Percentiles rank a stretch among this genome's conserved stretches.
phyloP scores from a whole-genome alignment of 1,140 invertebrate species.

The Centruroides sculpturatus region DNA sequence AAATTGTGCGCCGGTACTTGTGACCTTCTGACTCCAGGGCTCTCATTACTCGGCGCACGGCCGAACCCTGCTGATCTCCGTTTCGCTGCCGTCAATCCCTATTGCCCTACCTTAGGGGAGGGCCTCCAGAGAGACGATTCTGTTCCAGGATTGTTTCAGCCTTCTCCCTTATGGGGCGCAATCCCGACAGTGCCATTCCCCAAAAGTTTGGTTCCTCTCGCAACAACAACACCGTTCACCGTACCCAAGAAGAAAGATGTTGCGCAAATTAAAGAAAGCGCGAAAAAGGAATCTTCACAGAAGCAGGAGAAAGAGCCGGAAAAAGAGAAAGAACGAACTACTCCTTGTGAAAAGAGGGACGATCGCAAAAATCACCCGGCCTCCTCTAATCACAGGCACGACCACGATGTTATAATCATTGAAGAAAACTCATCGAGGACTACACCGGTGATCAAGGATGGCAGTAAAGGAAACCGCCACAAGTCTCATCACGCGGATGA shows the following conservation, averaged over 20 bases:
- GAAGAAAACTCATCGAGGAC: neutral
- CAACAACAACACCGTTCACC: constrained; percentile 9
- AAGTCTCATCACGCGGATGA: constrained; percentile 3
- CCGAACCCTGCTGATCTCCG: constrained; percentile 1
- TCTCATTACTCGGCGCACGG: constrained; percentile 10
- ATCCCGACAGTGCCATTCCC: too few species aligned
- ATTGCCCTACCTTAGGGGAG: neutral
- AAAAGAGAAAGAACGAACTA: neutral
- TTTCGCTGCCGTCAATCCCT: neutral
- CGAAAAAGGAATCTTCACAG: constrained; percentile 1
- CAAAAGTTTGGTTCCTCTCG: too few species aligned
- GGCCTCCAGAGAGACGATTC: neutral
- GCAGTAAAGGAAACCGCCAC: neutral
- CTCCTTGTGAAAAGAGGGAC: neutral
- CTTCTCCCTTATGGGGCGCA: constrained; percentile 8
- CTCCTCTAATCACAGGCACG: neutral
- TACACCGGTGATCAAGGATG: neutral
- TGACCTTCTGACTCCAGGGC: constrained; percentile 2
- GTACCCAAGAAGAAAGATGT: constrained; percentile 11
- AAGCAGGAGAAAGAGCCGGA: too few species aligned
- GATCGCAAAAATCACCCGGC: neutral
- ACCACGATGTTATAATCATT: neutral
- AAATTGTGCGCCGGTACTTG: neutral
- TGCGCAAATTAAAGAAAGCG: neutral
- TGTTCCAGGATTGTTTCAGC: neutral